Base-by-base conservation (phyloP, 2,113 vertebrate genomes). In the Atrichornis clamosus region DNA sequence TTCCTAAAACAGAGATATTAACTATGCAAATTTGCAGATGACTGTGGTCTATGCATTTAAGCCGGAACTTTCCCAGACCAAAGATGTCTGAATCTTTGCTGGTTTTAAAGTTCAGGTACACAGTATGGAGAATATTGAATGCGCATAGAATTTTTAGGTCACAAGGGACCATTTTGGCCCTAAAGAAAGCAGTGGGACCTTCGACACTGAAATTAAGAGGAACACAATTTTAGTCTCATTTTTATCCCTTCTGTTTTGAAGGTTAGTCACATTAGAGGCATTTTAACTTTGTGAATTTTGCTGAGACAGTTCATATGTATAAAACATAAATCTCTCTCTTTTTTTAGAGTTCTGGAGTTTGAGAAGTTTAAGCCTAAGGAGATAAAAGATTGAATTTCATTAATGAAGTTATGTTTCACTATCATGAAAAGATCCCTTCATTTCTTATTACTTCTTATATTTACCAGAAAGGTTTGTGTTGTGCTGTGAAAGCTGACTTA, bases 401-500 rank as follows among this genome's bases (percentile, higher is more conserved):
- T 55, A 70, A 52, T 16, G 17, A 84, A 93, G 53, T 91, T 96
- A 94, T 73, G 50, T 69, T 89, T 26, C 26, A 49, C 55, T 93
- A 32, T 65, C 87, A 73, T 41, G 76, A 90, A 44, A 55, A 96
- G 35, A 90, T 90, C 69, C 21, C 8, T 56, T 95, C 20, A 85
- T 92, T 79, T 87, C 84, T 91, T 93, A 94, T 68, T 64, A 11
- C 11, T 26, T 95, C 68, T 72, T 95, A 86, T 90, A 93, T 96
- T 95, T 96, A 82, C 44, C 80, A 62, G 55, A 82, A 23, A 89
- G 16, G 4, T 90, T 93, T 90, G 63, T 39, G 55, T 55, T 95
- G 62, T 86, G 35, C 28, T 85, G 35, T 53, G 39, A 94, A 97
- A 93, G 33, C 81, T 91, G 35, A 78, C 24, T 84, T 15, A 95